Evolutionary conservation across 2,113 vertebrate species (phyloP), one percentile per base, ranked within the genome.

Genomic region (Esox niger): DNA sequence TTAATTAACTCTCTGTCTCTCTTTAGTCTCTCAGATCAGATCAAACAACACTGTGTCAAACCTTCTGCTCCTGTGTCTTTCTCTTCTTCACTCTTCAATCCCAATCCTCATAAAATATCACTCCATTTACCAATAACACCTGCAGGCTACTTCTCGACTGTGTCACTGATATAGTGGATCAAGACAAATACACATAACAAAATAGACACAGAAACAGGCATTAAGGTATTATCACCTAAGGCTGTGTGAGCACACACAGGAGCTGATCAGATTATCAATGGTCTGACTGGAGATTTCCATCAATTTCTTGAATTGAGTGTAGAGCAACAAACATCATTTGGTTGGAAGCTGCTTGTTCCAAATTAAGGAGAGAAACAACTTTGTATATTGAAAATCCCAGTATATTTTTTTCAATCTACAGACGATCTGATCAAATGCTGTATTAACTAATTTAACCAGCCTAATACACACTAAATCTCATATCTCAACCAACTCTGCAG

Each of bases 1-100:
- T 87, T 88, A 86, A 79, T 55, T 43, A 70, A 69, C 29, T 57
- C 43, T 54, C 73, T 35, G 17, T 13, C 43, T 49, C 63, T 13
- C 17, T 73, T 38, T n/a, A n/a, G n/a, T 67, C n/a, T 43, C 64
- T 61, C 35, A 15, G 23, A 47, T 70, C 32, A 46, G 46, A 66
- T 62, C 57, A 68, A 73, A 73, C 52, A 59, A 4, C 15, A 43
- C n/a, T n/a, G n/a, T 66, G 47, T 71, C 47, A 4, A 57, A 49
- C 56, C 61, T 49, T 59, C 62, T 49, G 52, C 58, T 60, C 43
- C 11, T 43, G 38, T 43, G 38, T 43, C 38, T 70, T 33, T 66
- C 20, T 26, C 29, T 57, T 66, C 33, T 43, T 70, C 30, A 27
- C 30, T 56, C n/a, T 56, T 47, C 38, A 65, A 46, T 32, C 46